These are phyloP conservation scores for Myotis myotis DNA, from an alignment of 2,797 vertebrate genomes.

Conservation along the genomic window DNA sequence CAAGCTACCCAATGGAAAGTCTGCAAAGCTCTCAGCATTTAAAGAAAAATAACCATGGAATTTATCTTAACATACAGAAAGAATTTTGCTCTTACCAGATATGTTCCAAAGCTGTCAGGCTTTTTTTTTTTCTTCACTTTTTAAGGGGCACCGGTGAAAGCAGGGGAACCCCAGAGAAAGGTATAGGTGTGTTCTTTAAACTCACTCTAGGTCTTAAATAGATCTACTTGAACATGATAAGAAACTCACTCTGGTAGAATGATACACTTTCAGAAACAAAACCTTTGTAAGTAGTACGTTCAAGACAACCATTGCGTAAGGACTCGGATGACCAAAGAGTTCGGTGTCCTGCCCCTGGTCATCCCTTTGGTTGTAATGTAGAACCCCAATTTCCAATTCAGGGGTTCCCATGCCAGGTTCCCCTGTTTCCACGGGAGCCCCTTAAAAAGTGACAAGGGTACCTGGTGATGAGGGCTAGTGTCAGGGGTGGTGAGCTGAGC, in stretches of 20 bases:
- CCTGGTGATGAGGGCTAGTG: not conserved
- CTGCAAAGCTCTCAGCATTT: not conserved
- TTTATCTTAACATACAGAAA: not conserved
- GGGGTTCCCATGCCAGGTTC: fast-evolving
- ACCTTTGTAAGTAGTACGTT: not conserved
- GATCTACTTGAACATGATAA: not conserved
- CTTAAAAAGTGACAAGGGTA: too few species aligned
- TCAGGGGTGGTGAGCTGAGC: fast-evolving
- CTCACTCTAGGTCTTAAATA: not conserved
- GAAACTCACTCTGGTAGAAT: not conserved
- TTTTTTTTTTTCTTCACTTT: not conserved
- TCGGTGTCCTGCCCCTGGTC: not conserved
- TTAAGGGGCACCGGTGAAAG: not conserved
- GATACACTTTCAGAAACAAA: not conserved
- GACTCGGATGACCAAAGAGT: not conserved
- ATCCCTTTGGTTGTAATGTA: not conserved
- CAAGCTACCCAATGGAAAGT: not conserved
- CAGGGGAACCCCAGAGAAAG: not conserved
- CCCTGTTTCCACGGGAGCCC: not conserved
- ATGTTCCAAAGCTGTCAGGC: not conserved
- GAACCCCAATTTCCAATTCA: not conserved
- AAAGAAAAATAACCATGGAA: constrained; percentile 33
- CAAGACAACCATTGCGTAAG: not conserved
- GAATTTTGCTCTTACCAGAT: constrained; percentile 37
- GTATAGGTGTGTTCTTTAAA: not conserved